A percentile compares a stretch with the other conserved stretches of the same genome.
Conservation (phyloP, 2,888 invertebrate genomes). For the Lumbricus terrestris region DNA sequence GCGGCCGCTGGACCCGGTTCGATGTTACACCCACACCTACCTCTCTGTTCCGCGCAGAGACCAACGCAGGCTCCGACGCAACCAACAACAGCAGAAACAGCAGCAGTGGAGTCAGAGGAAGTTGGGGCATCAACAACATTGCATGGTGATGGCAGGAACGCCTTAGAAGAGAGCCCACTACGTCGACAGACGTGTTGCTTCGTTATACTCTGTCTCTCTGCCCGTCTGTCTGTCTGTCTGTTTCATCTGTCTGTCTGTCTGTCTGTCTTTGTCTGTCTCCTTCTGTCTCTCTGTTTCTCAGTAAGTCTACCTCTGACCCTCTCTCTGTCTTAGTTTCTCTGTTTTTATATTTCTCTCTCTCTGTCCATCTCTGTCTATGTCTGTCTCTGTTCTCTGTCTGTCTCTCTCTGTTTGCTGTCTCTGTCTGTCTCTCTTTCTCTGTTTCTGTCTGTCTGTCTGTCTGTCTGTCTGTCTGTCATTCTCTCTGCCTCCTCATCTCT, state of each 20-base stretch:
- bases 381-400: too few species aligned
- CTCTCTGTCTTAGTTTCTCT: too few species aligned
- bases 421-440: too few species aligned
- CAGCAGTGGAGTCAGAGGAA: background rate
- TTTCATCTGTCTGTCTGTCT: background rate
- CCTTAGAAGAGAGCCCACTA: too few species aligned
- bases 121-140: background rate
- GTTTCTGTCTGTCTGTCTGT: too few species aligned
- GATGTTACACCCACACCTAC: conserved; percentile 3
- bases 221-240: background rate
- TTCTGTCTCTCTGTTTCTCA: background rate
- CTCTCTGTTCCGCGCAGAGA: background rate
- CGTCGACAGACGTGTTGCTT: background rate
- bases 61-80: background rate
- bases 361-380: too few species aligned
- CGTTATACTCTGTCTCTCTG: background rate
- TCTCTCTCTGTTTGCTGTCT: too few species aligned
- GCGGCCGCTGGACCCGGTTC: too few species aligned
- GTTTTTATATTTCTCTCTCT: too few species aligned
- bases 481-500: too few species aligned
- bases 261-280: background rate
- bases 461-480: too few species aligned
- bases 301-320: background rate
- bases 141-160: background rate
- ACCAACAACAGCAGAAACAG: background rate